A percentile compares a stretch with the other conserved stretches of the same genome.
These are phyloP conservation scores for Meloidogyne exigua DNA, from an alignment of 1,140 invertebrate genomes.

Conservation along the genomic window DNA sequence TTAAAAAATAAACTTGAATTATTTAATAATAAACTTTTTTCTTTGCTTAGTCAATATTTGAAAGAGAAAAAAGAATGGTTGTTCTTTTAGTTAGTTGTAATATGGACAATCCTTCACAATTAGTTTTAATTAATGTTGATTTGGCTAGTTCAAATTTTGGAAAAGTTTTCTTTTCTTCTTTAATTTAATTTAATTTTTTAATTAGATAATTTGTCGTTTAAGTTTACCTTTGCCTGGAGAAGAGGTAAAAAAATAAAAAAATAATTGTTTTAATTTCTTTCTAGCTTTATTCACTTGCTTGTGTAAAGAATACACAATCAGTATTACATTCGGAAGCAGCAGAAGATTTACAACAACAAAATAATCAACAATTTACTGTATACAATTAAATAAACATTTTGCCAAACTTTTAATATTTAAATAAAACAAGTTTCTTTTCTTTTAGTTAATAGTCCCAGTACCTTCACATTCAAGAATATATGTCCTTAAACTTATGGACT, in stretches of 20 bases:
- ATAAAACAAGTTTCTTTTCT: background rate
- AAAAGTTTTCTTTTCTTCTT: slow-evolving; percentile 29
- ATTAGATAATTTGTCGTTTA: slow-evolving; percentile 16
- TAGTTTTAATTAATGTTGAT: slow-evolving; percentile 43
- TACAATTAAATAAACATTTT: background rate
- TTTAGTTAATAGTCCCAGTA: slow-evolving; percentile 18
- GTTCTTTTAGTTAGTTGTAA: slow-evolving; percentile 27
- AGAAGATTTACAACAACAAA: background rate
- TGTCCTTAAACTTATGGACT: slow-evolving; percentile 18
- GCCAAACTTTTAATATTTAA: too few species aligned
- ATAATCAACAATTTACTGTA: slow-evolving; percentile 2
- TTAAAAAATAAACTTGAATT: too few species aligned
- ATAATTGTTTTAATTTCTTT: background rate
- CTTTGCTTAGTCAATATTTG: slow-evolving; percentile 46
- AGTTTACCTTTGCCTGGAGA: slow-evolving; percentile 25
- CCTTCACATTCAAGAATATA: slow-evolving; percentile 29
- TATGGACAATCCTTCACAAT: slow-evolving; percentile 31
- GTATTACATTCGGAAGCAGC: background rate
- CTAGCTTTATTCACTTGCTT: slow-evolving; percentile 19
- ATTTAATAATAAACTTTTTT: too few species aligned
- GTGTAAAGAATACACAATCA: slow-evolving; percentile 24
- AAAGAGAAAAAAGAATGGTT: slow-evolving; percentile 45
- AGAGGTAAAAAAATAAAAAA: background rate
- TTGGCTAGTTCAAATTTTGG: slow-evolving; percentile 42
- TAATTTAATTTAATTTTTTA: background rate